Conservation (phyloP, 2,797 vertebrate genomes). For the Melanotaenia nigrans region DNA sequence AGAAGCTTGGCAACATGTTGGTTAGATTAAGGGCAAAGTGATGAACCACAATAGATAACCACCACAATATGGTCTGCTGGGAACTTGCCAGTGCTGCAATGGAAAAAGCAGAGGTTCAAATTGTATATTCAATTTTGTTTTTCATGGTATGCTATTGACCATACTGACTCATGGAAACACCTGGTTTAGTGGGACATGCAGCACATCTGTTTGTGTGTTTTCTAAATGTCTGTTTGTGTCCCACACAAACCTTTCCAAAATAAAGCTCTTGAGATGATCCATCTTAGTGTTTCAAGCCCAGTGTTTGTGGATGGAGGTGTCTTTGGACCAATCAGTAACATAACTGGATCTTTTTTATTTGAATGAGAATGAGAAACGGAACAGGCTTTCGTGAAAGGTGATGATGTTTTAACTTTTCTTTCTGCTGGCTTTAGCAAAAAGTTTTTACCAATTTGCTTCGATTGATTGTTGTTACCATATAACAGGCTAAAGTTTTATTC, state of each 20-base stretch:
- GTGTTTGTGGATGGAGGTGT: neutral
- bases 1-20: neutral
- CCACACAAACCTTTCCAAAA: neutral
- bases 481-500: neutral
- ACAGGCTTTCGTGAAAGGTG: neutral
- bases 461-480: neutral
- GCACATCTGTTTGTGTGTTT: neutral
- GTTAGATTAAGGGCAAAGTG: neutral
- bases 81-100: neutral
- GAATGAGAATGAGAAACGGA: neutral
- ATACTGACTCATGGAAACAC: neutral
- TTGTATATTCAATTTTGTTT: slow-evolving; percentile 1
- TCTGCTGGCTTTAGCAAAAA: neutral
- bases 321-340: too few relatives aligned
- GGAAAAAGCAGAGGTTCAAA: neutral
- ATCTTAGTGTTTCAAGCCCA: neutral
- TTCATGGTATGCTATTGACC: neutral
- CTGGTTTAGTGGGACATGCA: neutral
- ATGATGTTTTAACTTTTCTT: slow-evolving; percentile 1
- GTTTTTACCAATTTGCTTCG: neutral
- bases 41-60: neutral
- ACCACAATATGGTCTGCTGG: neutral
- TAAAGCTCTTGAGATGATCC: neutral
- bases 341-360: neutral
- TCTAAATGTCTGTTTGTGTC: too few relatives aligned